These are phyloP conservation scores for Yponomeuta cagnagella DNA, from an alignment of 2,888 invertebrate species.

Conservation along the genomic window DNA sequence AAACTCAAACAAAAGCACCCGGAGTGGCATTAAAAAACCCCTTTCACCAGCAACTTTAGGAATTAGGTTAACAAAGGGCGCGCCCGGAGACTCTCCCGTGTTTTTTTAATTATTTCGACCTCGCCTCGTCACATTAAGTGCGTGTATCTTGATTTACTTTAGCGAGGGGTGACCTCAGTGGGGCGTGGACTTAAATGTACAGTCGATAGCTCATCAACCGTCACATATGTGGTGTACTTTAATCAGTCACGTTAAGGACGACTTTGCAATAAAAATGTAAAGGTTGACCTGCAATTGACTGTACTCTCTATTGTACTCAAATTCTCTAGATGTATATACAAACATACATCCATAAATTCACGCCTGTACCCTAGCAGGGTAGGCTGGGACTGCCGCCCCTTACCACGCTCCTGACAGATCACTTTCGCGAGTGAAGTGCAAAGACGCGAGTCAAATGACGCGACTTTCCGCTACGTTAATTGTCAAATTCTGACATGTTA, in stretches of 20 bases:
- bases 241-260: too few species aligned
- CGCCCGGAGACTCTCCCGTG: conserved; percentile 1
- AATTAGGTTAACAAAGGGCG: conserved; percentile 4
- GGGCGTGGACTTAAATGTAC: too few species aligned
- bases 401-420: too few species aligned
- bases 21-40: background rate
- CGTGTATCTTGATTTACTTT: conserved; percentile 9
- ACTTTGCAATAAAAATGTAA: too few species aligned
- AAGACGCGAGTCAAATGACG: too few species aligned
- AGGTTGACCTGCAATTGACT: too few species aligned
- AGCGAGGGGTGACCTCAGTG: background rate
- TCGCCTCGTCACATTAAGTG: conserved; percentile 5
- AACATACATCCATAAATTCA: background rate
- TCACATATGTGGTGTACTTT: too few species aligned
- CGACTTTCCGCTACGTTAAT: too few species aligned
- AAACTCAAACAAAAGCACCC: background rate
- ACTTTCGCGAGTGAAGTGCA: too few species aligned
- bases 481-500: too few species aligned
- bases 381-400: too few species aligned
- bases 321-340: background rate
- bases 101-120: conserved; percentile 6
- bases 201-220: too few species aligned
- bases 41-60: background rate
- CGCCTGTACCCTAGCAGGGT: background rate
- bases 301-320: background rate